Evolutionary conservation across 2,888 invertebrate species (phyloP).

Genomic region (Scelioninae gen. 1): DNA sequence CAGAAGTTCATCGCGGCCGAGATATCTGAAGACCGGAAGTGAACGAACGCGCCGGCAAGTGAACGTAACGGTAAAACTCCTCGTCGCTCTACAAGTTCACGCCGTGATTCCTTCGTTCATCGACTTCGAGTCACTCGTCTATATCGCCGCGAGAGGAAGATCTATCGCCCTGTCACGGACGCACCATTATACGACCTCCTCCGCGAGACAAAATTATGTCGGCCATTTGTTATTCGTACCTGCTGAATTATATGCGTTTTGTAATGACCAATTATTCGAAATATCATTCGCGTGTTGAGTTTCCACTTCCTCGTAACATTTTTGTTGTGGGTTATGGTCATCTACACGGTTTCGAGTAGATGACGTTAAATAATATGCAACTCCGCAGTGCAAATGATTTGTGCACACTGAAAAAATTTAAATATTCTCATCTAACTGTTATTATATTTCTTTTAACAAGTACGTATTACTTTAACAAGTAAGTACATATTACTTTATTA

Average conservation of each 20-base stretch:
- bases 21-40: slow-evolving; percentile 77
- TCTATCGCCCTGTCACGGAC: slow-evolving; percentile 60
- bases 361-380: slow-evolving; percentile 33
- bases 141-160: slow-evolving; percentile 58
- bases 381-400: slow-evolving; percentile 37
- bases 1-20: slow-evolving; percentile 58
- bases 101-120: slow-evolving; percentile 66
- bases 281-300: slow-evolving; percentile 57
- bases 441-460: too few relatives aligned
- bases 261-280: slow-evolving; percentile 68
- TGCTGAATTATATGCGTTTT: slow-evolving; percentile 63
- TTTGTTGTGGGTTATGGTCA: slow-evolving; percentile 36
- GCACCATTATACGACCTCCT: slow-evolving; percentile 51
- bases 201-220: slow-evolving; percentile 63
- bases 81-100: slow-evolving; percentile 62
- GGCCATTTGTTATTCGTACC: slow-evolving; percentile 60
- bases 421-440: background rate
- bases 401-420: slow-evolving; percentile 1
- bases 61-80: slow-evolving; percentile 75
- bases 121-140: slow-evolving; percentile 55
- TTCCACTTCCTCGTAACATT: slow-evolving; percentile 51
- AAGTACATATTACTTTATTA: too few relatives aligned
- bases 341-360: slow-evolving; percentile 18
- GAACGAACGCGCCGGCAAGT: slow-evolving; percentile 74
- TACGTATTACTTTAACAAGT: too few relatives aligned